Evolutionary conservation across 2,888 invertebrate species (phyloP).

Genomic region (Listrodromus nycthemerus): DNA sequence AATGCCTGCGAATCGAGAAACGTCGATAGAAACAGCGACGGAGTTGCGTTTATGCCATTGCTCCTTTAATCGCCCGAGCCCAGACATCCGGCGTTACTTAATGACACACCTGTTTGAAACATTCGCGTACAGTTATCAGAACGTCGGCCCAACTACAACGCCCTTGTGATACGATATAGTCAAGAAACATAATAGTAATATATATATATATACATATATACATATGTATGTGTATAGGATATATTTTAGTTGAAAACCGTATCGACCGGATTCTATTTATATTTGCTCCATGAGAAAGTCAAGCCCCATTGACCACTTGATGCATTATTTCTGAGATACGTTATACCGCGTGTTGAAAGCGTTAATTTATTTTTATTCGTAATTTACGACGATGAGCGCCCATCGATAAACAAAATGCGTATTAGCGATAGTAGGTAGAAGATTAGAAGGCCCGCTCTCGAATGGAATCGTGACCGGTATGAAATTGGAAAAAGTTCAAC

Average conservation of each 20-base stretch:
- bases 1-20: background rate
- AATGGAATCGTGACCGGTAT: constrained; percentile 20
- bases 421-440: constrained; percentile 41
- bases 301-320: background rate
- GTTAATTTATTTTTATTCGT: constrained; percentile 21
- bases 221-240: background rate
- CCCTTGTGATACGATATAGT: constrained; percentile 51
- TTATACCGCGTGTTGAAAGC: constrained; percentile 7
- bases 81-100: background rate
- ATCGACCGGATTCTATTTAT: constrained; percentile 1
- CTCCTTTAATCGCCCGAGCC: background rate
- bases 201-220: constrained; percentile 4
- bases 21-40: background rate
- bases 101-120: background rate
- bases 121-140: background rate
- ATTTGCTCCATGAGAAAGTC: constrained; percentile 8
- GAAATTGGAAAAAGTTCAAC: constrained; percentile 66
- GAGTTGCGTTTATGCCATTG: background rate
- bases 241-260: background rate
- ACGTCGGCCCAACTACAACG: constrained; percentile 14
- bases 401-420: constrained; percentile 39
- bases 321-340: constrained; percentile 3
- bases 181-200: constrained; percentile 2
- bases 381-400: constrained; percentile 24
- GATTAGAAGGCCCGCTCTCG: constrained; percentile 30